Percentiles rank a stretch among this genome's conserved stretches.
phyloP scores from a whole-genome alignment of 2,113 vertebrate species.

The Helogale parvula region DNA sequence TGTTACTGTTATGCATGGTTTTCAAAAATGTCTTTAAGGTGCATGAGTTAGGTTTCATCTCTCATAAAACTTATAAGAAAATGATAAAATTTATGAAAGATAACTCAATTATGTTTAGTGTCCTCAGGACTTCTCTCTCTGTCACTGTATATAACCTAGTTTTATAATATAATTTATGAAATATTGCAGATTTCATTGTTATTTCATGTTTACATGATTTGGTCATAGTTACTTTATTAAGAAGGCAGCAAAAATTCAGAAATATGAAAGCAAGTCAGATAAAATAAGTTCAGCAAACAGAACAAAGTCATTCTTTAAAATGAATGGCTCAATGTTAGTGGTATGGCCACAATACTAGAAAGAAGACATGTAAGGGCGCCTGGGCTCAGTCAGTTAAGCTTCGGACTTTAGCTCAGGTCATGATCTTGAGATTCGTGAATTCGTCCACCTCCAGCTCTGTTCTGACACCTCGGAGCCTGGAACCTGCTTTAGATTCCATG shows the following conservation, averaged over 20 bases:
- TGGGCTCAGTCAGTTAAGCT: no score
- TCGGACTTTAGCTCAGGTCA: no score
- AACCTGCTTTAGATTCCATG: no score
- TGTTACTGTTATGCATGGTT: neutral
- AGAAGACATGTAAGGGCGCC: neutral
- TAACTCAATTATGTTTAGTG: neutral
- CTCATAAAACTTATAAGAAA: neutral
- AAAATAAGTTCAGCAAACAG: conserved; percentile 71
- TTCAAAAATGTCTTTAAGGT: neutral
- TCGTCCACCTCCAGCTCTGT: no score
- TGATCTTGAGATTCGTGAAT: no score
- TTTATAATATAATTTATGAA: neutral
- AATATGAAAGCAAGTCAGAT: conserved; percentile 56
- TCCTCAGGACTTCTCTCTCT: neutral
- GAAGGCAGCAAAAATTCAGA: conserved; percentile 37
- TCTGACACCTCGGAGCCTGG: no score
- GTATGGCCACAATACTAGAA: neutral
- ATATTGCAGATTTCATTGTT: neutral
- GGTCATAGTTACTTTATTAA: conserved; percentile 58
- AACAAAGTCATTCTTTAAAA: conserved; percentile 72
- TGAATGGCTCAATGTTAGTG: conserved; percentile 49
- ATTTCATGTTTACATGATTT: conserved; percentile 48
- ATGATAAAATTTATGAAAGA: neutral
- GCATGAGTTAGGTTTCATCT: neutral
- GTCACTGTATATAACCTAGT: neutral